These are phyloP conservation scores for Cassiopea xamachana DNA, from an alignment of 30 jellyfish, hydroid and myxozoan genomes.

Conservation along the genomic window DNA sequence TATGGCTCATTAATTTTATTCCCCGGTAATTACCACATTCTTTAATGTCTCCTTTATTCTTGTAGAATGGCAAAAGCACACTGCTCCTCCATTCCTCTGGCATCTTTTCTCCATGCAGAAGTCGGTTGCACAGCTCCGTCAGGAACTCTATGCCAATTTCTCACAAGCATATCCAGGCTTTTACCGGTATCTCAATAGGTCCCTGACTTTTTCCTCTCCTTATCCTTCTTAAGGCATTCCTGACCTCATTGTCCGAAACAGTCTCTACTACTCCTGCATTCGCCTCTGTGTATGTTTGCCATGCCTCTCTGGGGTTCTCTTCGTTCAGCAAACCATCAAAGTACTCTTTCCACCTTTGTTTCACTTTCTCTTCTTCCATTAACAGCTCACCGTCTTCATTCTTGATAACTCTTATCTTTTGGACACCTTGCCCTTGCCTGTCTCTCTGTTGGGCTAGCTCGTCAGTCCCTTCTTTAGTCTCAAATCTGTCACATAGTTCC, in stretches of 20 bases:
- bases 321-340: not conserved
- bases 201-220: not conserved
- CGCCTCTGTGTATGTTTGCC: not conserved
- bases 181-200: not conserved
- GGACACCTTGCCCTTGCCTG: not conserved
- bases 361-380: not conserved
- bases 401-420: not conserved
- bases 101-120: too few relatives aligned
- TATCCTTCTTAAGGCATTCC: not conserved
- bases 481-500: not conserved
- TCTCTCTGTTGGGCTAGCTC: not conserved
- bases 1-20: too few relatives aligned
- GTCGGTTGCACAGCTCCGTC: too few relatives aligned
- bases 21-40: too few relatives aligned
- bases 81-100: too few relatives aligned
- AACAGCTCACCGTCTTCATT: not conserved
- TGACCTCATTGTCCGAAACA: not conserved
- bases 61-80: too few relatives aligned
- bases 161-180: too few relatives aligned
- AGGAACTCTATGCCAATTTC: too few relatives aligned
- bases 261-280: not conserved
- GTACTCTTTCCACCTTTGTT: not conserved
- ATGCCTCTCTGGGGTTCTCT: not conserved
- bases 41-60: too few relatives aligned
- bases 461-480: not conserved